Conservation (phyloP, 2,888 invertebrate genomes). For the Zootermopsis nevadensis region DNA sequence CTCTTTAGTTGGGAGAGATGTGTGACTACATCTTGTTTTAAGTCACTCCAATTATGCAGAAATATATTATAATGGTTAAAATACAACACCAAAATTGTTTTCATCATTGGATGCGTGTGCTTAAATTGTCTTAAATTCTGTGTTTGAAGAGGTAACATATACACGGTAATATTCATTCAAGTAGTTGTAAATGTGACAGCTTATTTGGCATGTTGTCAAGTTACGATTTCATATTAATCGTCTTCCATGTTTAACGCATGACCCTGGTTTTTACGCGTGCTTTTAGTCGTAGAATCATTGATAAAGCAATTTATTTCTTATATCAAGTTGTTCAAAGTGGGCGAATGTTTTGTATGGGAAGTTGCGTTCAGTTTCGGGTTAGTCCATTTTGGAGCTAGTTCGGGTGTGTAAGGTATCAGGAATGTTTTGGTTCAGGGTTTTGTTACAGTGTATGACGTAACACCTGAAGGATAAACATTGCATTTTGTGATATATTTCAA, state of each 20-base stretch:
- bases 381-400: constrained; percentile 19
- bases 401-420: neutral
- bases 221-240: no score
- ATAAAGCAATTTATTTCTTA: neutral
- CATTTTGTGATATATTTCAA: neutral
- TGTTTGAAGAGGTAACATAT: no score
- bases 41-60: neutral
- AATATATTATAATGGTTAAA: neutral
- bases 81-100: no score
- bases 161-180: neutral
- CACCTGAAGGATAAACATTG: neutral
- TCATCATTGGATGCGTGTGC: no score
- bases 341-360: constrained; percentile 13
- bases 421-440: constrained; percentile 21
- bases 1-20: neutral
- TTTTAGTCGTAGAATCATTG: no score
- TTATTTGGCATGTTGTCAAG: neutral
- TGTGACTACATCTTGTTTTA: neutral
- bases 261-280: no score
- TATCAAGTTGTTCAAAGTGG: neutral
- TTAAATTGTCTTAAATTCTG: no score
- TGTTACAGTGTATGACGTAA: constrained; percentile 37
- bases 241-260: no score
- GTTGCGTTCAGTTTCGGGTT: constrained; percentile 9
- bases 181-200: constrained; percentile 4